Percentiles rank a stretch among this genome's conserved stretches.
phyloP scores from a whole-genome alignment of 2,888 invertebrate species.

The Sarcophaga rosellei region DNA sequence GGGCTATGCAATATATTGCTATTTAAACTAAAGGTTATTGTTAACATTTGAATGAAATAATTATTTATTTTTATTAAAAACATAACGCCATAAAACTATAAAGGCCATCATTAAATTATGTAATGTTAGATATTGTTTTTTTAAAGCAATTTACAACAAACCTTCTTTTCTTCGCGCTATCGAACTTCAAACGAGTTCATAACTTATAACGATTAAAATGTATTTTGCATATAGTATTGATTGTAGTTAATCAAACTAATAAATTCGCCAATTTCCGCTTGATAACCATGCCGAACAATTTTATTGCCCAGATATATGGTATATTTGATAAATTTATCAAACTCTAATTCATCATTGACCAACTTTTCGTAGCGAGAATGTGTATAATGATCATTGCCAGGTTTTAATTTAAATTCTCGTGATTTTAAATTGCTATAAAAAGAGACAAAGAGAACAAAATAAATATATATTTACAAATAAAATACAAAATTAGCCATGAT shows the following conservation, averaged over 20 bases:
- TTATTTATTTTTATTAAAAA: background rate
- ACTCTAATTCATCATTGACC: slow-evolving; percentile 77
- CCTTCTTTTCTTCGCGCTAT: slow-evolving; percentile 12
- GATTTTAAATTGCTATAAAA: slow-evolving; percentile 77
- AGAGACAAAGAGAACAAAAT: background rate
- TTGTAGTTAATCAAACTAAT: slow-evolving; percentile 80
- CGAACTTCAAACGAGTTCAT: background rate
- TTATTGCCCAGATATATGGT: slow-evolving; percentile 80
- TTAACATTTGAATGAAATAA: background rate
- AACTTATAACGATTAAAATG: slow-evolving; percentile 25
- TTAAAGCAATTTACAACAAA: slow-evolving; percentile 24
- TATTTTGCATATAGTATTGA: slow-evolving; percentile 76
- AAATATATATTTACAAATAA: slow-evolving; percentile 10
- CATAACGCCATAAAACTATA: background rate
- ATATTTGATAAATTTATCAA: slow-evolving; percentile 79
- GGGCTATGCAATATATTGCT: background rate
- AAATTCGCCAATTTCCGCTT: slow-evolving; percentile 80
- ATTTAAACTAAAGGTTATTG: background rate
- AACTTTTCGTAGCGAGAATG: slow-evolving; percentile 79
- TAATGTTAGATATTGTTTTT: slow-evolving; percentile 20
- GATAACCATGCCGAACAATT: slow-evolving; percentile 79
- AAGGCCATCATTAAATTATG: slow-evolving; percentile 11
- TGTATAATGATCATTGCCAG: slow-evolving; percentile 73
- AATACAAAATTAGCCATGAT: slow-evolving; percentile 38
- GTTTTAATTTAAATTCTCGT: slow-evolving; percentile 74